Conservation (phyloP, 2,113 vertebrate genomes). For the Tichodroma muraria region DNA sequence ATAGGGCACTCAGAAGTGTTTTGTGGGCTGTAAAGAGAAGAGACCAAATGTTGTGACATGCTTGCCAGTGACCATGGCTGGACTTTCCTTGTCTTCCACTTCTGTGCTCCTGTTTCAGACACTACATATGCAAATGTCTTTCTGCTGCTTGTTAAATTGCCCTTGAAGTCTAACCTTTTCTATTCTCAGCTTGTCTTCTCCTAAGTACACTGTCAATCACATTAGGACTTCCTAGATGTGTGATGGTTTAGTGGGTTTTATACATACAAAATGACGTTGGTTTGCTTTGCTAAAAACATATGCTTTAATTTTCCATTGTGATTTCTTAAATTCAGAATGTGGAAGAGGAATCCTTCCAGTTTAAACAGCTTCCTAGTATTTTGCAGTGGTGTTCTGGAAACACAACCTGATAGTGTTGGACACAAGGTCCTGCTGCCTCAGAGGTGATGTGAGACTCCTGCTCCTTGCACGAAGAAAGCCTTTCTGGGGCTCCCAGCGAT, state of each 20-base stretch:
- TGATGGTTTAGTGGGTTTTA: background rate
- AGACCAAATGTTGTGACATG: background rate
- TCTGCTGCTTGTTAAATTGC: background rate
- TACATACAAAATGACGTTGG: background rate
- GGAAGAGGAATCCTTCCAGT: background rate
- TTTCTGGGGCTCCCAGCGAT: background rate
- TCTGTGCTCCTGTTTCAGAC: background rate
- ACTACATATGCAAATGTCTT: background rate
- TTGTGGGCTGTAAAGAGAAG: background rate
- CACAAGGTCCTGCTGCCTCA: background rate
- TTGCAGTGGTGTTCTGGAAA: background rate
- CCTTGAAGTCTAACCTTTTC: background rate
- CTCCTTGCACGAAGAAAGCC: rapidly evolving
- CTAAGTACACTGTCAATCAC: background rate
- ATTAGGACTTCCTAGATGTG: background rate
- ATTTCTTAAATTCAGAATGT: background rate
- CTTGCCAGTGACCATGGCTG: background rate
- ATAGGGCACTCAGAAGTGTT: background rate
- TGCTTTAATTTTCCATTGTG: background rate
- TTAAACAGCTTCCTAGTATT: background rate
- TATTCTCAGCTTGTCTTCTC: background rate
- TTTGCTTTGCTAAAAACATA: background rate
- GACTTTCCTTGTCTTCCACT: background rate
- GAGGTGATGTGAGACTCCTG: background rate
- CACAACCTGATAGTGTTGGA: background rate